Evolutionary conservation across 1,140 invertebrate genomes (phyloP).

Genomic region (Bombus breviceps): DNA sequence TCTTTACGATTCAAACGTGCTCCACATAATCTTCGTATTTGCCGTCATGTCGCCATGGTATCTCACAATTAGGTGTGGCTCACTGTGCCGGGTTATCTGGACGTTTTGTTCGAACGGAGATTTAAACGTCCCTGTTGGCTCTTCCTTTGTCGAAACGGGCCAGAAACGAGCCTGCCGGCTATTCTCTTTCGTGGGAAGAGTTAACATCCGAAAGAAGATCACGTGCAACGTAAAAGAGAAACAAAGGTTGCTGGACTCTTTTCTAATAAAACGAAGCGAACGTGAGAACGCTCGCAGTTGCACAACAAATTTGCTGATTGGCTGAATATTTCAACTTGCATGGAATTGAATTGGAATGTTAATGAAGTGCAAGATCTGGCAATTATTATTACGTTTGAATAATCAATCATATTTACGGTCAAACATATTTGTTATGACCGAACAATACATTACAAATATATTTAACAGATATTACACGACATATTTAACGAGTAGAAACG

Average conservation of each 20-base stretch:
- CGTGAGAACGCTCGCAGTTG: too few species aligned
- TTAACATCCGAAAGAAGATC: not conserved
- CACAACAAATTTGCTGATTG: too few species aligned
- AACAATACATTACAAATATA: too few species aligned
- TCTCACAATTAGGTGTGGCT: conserved; percentile 34
- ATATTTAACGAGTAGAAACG: too few species aligned
- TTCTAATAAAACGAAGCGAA: not conserved
- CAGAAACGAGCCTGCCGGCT: not conserved
- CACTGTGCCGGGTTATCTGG: not conserved
- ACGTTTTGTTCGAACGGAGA: conserved; percentile 3
- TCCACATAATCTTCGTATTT: conserved; percentile 34
- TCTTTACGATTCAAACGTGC: conserved; percentile 48
- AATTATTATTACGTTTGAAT: too few species aligned
- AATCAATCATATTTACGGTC: too few species aligned
- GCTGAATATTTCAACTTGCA: too few species aligned
- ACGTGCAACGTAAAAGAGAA: too few species aligned
- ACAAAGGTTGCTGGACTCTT: not conserved
- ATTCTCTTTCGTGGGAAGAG: not conserved
- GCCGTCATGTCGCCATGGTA: not conserved
- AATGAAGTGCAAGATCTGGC: too few species aligned
- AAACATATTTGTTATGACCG: too few species aligned
- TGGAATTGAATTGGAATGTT: too few species aligned
- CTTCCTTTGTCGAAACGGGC: not conserved
- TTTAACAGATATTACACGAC: too few species aligned
- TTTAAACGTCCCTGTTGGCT: conserved; percentile 4